Percentiles rank a stretch among this genome's conserved stretches.
phyloP scores from a whole-genome alignment of 2,888 invertebrate species.

The Achlya flavicornis region DNA sequence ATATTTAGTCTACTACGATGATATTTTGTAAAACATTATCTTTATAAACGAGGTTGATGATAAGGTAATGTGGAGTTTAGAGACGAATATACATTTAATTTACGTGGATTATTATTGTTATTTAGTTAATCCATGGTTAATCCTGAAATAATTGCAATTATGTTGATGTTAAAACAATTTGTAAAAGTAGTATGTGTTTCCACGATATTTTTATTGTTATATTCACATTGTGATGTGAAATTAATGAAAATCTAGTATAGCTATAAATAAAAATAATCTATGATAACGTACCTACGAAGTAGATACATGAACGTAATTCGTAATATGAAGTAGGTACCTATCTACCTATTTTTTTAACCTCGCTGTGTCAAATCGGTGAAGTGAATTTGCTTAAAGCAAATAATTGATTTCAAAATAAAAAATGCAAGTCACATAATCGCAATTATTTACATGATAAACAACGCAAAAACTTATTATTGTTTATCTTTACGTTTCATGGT shows the following conservation, averaged over 20 bases:
- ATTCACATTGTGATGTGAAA: too few relatives aligned
- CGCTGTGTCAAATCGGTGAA: too few relatives aligned
- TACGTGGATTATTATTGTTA: neutral
- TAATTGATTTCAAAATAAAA: neutral
- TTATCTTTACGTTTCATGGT: neutral
- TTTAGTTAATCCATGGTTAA: neutral
- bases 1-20: slow-evolving; percentile 1
- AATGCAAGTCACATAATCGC: neutral
- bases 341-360: too few relatives aligned
- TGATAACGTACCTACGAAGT: too few relatives aligned
- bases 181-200: too few relatives aligned
- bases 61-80: neutral
- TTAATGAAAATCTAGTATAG: too few relatives aligned
- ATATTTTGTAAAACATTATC: neutral
- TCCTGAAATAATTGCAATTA: neutral
- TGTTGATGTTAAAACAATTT: too few relatives aligned
- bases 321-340: too few relatives aligned
- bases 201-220: too few relatives aligned
- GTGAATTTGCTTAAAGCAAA: too few relatives aligned
- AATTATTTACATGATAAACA: neutral
- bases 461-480: neutral
- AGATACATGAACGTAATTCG: too few relatives aligned
- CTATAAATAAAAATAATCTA: too few relatives aligned
- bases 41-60: neutral
- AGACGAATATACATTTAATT: neutral